Percentiles rank a stretch among this genome's conserved stretches.
Conservation (phyloP, 2,888 invertebrate genomes). For the Acrobasis consociella region DNA sequence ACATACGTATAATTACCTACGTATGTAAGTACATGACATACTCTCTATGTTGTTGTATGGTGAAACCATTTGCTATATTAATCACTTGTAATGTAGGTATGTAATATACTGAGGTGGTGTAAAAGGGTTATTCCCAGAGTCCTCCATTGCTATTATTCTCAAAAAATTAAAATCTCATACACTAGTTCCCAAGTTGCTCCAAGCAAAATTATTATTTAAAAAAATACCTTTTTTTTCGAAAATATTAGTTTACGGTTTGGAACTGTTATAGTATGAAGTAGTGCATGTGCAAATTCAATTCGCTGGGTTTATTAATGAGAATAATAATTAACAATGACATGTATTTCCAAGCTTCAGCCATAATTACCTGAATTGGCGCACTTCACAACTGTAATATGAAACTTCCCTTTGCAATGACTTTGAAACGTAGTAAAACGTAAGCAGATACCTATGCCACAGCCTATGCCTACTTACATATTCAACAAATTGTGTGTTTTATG, state of each 20-base stretch:
- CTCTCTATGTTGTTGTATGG: too few relatives aligned
- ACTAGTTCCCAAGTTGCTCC: too few relatives aligned
- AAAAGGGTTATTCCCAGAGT: too few relatives aligned
- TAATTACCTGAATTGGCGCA: slow-evolving; percentile 13
- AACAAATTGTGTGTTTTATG: neutral
- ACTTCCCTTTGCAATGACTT: slow-evolving; percentile 7
- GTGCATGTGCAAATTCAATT: slow-evolving; percentile 8
- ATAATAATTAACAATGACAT: slow-evolving; percentile 1
- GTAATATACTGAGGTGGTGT: too few relatives aligned
- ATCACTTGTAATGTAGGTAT: neutral
- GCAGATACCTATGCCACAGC: neutral
- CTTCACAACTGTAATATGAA: slow-evolving; percentile 9
- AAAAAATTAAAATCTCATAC: too few relatives aligned
- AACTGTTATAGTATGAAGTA: neutral
- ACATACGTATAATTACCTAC: too few relatives aligned
- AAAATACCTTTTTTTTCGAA: neutral
- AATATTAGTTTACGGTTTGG: neutral
- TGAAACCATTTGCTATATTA: too few relatives aligned
- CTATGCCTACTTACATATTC: neutral
- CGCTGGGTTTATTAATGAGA: neutral
- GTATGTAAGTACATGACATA: too few relatives aligned
- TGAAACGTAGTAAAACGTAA: neutral
- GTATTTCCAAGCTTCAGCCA: neutral
- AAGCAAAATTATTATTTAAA: too few relatives aligned
- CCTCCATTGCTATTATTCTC: too few relatives aligned